Percentiles rank a stretch among this genome's conserved stretches.
phyloP scores from a whole-genome alignment of 2,888 invertebrate species.

The Eupithecia insigniata region DNA sequence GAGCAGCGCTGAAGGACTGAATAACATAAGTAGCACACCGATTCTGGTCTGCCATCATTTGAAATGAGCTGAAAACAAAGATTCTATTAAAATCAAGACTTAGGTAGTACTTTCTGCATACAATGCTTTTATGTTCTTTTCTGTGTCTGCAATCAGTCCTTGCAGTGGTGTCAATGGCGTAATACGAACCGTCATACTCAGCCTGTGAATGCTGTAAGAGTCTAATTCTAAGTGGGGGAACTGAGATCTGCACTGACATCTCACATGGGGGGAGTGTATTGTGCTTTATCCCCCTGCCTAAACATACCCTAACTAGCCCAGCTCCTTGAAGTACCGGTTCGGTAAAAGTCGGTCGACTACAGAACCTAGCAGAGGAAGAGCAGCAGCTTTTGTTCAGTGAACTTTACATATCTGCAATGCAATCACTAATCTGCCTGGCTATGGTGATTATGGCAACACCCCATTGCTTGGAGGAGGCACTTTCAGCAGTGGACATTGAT shows the following conservation, averaged over 20 bases:
- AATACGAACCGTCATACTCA: too few species aligned
- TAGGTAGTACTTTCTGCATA: not conserved
- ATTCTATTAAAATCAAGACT: not conserved
- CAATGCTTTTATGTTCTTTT: not conserved
- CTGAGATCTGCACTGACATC: too few species aligned
- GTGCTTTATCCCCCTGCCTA: too few species aligned
- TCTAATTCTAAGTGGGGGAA: too few species aligned
- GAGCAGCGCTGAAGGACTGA: slow-evolving; percentile 16
- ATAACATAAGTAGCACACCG: slow-evolving; percentile 22
- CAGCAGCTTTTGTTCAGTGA: too few species aligned
- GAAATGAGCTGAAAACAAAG: slow-evolving; percentile 17
- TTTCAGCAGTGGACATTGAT: not conserved
- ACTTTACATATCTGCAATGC: too few species aligned
- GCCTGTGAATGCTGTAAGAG: too few species aligned
- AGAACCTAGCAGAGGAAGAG: too few species aligned
- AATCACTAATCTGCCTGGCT: not conserved
- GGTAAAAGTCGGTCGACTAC: too few species aligned
- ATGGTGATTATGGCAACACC: not conserved
- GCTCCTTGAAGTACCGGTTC: too few species aligned
- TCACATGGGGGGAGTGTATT: too few species aligned
- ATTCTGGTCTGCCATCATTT: slow-evolving; percentile 18
- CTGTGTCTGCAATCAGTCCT: not conserved
- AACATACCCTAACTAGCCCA: too few species aligned
- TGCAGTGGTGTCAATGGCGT: not conserved
- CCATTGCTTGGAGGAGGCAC: not conserved